A percentile compares a stretch with the other conserved stretches of the same genome.
Evolutionary conservation across 2,888 invertebrate genomes (phyloP).

Genomic region (Palloptera scutellata): DNA sequence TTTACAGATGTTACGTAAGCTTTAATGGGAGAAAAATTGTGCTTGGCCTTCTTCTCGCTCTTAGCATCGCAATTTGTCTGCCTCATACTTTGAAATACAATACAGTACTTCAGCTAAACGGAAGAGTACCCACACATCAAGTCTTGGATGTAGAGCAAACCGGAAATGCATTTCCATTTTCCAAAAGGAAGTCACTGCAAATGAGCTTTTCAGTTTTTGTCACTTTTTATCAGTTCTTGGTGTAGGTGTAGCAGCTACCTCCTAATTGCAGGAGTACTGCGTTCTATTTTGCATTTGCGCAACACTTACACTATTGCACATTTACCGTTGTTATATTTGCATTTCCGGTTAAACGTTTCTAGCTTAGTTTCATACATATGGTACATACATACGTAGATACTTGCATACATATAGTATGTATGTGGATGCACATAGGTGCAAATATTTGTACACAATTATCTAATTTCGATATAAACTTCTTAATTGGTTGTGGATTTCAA

Average conservation of each 20-base stretch:
- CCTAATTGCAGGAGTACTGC: too few relatives aligned
- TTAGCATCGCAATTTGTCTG: too few relatives aligned
- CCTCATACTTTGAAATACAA: too few relatives aligned
- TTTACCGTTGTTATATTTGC: conserved; percentile 25
- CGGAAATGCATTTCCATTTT: conserved; percentile 63
- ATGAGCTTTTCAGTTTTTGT: conserved; percentile 61
- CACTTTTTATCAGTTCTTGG: neutral
- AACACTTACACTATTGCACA: neutral
- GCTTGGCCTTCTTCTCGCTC: too few relatives aligned
- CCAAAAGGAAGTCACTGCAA: conserved; percentile 60
- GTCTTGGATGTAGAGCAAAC: neutral
- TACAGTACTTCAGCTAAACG: too few relatives aligned
- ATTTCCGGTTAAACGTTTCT: conserved; percentile 35
- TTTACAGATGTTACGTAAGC: conserved; percentile 53
- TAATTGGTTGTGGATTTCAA: conserved; percentile 8
- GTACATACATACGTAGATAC: neutral
- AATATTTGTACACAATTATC: conserved; percentile 11
- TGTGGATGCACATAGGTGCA: neutral
- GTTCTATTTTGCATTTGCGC: neutral
- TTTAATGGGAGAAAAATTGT: neutral
- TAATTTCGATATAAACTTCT: conserved; percentile 19
- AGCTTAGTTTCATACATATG: neutral
- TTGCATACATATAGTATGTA: neutral
- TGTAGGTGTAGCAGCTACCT: too few relatives aligned
- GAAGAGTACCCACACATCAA: too few relatives aligned